These are phyloP conservation scores for Coptodon rendalli DNA, from an alignment of 2,113 vertebrate genomes.

Conservation along the genomic window DNA sequence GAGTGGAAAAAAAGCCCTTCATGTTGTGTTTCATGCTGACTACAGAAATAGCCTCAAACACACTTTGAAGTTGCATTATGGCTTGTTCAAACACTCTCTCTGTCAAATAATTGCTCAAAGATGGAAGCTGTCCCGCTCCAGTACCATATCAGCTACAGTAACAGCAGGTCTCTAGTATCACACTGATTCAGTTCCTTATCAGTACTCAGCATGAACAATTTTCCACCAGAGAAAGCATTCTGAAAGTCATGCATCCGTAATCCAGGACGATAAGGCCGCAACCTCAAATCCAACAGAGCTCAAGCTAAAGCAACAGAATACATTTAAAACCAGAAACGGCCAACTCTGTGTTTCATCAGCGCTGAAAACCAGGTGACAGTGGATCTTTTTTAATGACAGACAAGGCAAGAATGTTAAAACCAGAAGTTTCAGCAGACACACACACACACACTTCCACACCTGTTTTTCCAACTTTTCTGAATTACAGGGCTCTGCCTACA, in stretches of 20 bases:
- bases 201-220: slow-evolving; percentile 42
- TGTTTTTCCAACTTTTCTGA: slow-evolving; percentile 43
- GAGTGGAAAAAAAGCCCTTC: neutral
- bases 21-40: slow-evolving; percentile 29
- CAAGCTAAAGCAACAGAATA: neutral
- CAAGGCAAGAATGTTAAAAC: slow-evolving; percentile 61
- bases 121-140: slow-evolving; percentile 42
- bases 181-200: slow-evolving; percentile 53
- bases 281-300: neutral
- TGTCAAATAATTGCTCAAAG: slow-evolving; percentile 49
- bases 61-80: slow-evolving; percentile 53
- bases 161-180: slow-evolving; percentile 48
- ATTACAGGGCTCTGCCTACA: slow-evolving; percentile 38
- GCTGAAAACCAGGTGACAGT: slow-evolving; percentile 41
- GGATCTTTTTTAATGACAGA: slow-evolving; percentile 63
- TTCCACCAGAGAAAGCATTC: slow-evolving; percentile 27
- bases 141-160: slow-evolving; percentile 19
- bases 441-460: slow-evolving; percentile 35
- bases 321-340: neutral
- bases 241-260: slow-evolving; percentile 56
- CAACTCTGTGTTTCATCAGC: neutral
- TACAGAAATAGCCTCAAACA: slow-evolving; percentile 46
- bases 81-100: slow-evolving; percentile 37
- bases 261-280: slow-evolving; percentile 17
- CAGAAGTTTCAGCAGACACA: slow-evolving; percentile 17